phyloP scores from a whole-genome alignment of 2,797 vertebrate genomes.

The Sebastes minor region DNA sequence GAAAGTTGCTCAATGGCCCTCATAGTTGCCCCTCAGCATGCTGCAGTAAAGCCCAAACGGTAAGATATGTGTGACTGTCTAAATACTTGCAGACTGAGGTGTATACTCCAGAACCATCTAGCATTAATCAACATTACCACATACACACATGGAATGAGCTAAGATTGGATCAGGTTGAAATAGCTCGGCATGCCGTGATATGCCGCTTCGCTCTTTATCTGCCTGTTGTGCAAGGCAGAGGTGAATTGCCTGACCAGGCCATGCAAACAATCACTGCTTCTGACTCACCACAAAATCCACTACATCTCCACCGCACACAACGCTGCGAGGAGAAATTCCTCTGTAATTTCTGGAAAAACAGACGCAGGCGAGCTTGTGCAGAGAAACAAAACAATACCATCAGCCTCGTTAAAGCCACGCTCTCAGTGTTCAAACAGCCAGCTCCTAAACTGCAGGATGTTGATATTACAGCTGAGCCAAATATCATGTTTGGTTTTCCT shows the following conservation, averaged over 20 bases:
- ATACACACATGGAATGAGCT: not conserved
- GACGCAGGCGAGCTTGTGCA: not conserved
- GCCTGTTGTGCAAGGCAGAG: constrained; percentile 9
- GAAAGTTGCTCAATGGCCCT: no score
- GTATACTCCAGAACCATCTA: not conserved
- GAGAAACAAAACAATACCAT: constrained; percentile 23
- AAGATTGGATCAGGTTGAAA: not conserved
- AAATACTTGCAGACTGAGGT: constrained; percentile 17
- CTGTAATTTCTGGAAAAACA: constrained; percentile 46
- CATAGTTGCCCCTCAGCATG: not conserved
- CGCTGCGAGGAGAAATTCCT: constrained; percentile 33
- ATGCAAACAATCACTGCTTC: constrained; percentile 26
- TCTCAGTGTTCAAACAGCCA: constrained; percentile 9
- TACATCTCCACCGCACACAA: constrained; percentile 17
- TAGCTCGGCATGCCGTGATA: not conserved
- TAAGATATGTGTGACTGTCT: not conserved
- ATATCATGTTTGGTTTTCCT: not conserved
- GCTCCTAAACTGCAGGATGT: constrained; percentile 37
- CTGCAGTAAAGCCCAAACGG: not conserved
- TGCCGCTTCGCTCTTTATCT: not conserved
- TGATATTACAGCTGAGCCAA: constrained; percentile 23
- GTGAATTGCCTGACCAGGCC: constrained; percentile 2
- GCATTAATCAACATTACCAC: constrained; percentile 15
- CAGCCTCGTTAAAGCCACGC: not conserved
- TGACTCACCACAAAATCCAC: constrained; percentile 37